Evolutionary conservation across 2,888 invertebrate genomes (phyloP), one percentile per base, ranked within the genome.

Genomic region (Hydrotaea cyrtoneurina): DNA sequence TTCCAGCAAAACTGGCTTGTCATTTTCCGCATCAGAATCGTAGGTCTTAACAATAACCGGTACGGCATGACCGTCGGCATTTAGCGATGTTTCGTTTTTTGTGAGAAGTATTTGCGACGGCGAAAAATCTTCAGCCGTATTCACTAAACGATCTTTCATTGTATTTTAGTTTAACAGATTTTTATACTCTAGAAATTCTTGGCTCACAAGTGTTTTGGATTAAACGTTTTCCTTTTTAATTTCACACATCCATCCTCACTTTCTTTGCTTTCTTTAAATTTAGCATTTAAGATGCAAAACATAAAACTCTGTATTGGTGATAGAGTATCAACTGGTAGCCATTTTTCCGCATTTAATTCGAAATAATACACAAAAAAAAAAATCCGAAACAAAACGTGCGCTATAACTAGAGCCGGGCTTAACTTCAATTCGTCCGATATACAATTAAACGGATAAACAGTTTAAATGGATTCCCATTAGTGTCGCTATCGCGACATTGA

Each of bases 1-100:
- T 64, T 91, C 91, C 1, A 91, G 86, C 26, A 91, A 78, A 15
- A 90, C 87, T 4, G 91, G 90, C 71, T 90, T 91, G 80, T 91
- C 91, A 13, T 81, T 55, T 15, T 91, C 91, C 39, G 85, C 74
- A 59, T 91, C 90, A 21, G 87, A 86, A 10, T 81, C 59, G 15
- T 80, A 83, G 13, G 62, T 64, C 15, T 50, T 62, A n/a, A 26
- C 50, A 43, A 59, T 64, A 72, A 64, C 73, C 4, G 76, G 17
- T 19, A 17, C 23, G 21, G 21, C 1, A 13, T 21, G 21, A 5
- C 79, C 79, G 82, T 77, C 85, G 79, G 79, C 23, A 39, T 72
- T 64, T 64, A 53, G 2, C 3, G 23, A 17, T 3, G 19, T 21
- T 13, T 11, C 17, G n/a, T 43, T 36, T 79, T 55, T 57, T 53